Evolutionary conservation across 1,140 invertebrate genomes (phyloP).

Genomic region (Leptonema lineaticorne): DNA sequence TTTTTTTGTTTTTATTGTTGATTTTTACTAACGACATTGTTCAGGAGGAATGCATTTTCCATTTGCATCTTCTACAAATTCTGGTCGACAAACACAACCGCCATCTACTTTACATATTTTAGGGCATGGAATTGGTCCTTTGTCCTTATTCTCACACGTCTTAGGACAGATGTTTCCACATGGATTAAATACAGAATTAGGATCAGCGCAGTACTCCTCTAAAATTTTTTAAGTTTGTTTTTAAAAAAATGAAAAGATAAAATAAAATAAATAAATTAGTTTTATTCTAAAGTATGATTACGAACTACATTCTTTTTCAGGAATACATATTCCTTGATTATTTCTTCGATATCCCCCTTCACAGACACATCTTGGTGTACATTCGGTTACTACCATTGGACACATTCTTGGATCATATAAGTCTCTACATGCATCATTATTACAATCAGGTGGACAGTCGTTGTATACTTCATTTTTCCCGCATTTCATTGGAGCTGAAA

Average conservation of each 20-base stretch:
- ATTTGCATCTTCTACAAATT: neutral
- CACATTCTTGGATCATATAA: neutral
- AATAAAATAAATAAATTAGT: too few species aligned
- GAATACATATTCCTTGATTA: neutral
- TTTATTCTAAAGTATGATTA: too few species aligned
- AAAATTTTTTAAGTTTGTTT: too few species aligned
- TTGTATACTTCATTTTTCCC: conserved; percentile 20
- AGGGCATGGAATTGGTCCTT: neutral
- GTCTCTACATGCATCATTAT: conserved; percentile 1
- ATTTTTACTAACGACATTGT: neutral
- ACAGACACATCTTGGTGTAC: conserved; percentile 19
- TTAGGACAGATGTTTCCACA: neutral
- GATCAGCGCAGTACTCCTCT: neutral
- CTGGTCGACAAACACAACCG: neutral
- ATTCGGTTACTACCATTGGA: conserved; percentile 8
- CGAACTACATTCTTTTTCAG: neutral
- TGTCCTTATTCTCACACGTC: neutral
- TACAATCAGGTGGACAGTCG: conserved; percentile 18
- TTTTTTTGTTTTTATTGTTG: too few species aligned
- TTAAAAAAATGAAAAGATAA: too few species aligned
- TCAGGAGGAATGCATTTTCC: neutral
- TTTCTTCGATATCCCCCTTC: neutral
- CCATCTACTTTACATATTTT: neutral
- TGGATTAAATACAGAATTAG: neutral
- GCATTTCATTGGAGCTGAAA: conserved; percentile 10